These are phyloP conservation scores for Phortica variegata DNA, from an alignment of 1,140 invertebrate genomes.

Conservation along the genomic window DNA sequence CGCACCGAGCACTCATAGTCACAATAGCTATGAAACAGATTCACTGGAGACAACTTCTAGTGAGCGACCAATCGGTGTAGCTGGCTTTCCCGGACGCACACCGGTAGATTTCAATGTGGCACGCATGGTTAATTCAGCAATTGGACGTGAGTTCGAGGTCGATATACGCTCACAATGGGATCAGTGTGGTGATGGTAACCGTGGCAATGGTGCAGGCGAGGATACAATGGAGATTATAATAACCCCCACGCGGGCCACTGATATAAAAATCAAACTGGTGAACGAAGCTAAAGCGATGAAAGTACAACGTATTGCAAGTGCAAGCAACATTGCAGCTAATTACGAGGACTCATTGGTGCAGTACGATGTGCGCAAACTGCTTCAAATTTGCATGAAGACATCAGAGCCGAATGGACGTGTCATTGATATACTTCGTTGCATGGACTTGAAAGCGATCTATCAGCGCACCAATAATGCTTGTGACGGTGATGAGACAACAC, in stretches of 20 bases:
- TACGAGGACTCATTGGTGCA: slow-evolving; percentile 40
- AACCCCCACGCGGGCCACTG: slow-evolving; percentile 37
- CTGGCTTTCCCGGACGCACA: slow-evolving; percentile 35
- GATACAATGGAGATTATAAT: slow-evolving; percentile 46
- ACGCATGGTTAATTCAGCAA: slow-evolving; percentile 41
- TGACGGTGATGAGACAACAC: slow-evolving; percentile 4
- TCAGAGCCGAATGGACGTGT: slow-evolving; percentile 39
- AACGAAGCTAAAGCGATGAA: slow-evolving; percentile 56
- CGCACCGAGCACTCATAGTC: slow-evolving; percentile 34
- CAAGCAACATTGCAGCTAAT: slow-evolving; percentile 18
- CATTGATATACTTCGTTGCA: slow-evolving; percentile 46
- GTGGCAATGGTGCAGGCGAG: slow-evolving; percentile 14
- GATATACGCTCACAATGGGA: slow-evolving; percentile 51
- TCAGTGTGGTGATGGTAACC: slow-evolving; percentile 25
- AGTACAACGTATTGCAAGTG: slow-evolving; percentile 36
- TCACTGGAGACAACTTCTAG: slow-evolving; percentile 47
- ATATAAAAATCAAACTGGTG: slow-evolving; percentile 51
- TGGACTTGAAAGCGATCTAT: slow-evolving; percentile 51
- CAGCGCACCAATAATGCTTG: slow-evolving; percentile 27
- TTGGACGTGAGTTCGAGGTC: slow-evolving; percentile 46
- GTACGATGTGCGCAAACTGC: slow-evolving; percentile 44
- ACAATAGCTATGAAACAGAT: slow-evolving; percentile 51
- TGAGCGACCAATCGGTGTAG: slow-evolving; percentile 24
- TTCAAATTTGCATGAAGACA: slow-evolving; percentile 50
- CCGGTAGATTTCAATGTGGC: slow-evolving; percentile 52